A percentile compares a stretch with the other conserved stretches of the same genome.
Evolutionary conservation across 2,888 invertebrate genomes (phyloP).

Genomic region (Hydrotaea diabolus): DNA sequence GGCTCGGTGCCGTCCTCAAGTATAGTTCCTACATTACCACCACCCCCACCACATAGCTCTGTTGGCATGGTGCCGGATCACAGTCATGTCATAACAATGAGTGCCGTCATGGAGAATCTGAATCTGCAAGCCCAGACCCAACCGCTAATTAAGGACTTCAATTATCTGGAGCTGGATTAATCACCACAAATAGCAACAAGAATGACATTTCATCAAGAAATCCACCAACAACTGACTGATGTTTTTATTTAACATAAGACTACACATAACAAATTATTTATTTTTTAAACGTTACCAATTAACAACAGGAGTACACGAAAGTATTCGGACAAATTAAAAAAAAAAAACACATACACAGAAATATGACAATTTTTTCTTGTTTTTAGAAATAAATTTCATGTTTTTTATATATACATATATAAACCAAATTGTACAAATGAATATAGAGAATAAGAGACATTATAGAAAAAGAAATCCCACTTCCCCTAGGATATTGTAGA

Average conservation of each 20-base stretch:
- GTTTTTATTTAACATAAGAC: slow-evolving; percentile 20
- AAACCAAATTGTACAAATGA: slow-evolving; percentile 62
- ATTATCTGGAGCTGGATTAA: slow-evolving; percentile 73
- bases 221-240: slow-evolving; percentile 36
- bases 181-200: slow-evolving; percentile 36
- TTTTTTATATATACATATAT: too few species aligned
- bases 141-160: slow-evolving; percentile 71
- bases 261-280: slow-evolving; percentile 27
- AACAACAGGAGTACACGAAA: slow-evolving; percentile 41
- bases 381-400: slow-evolving; percentile 62
- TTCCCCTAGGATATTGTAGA: neutral
- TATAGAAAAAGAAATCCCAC: neutral
- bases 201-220: slow-evolving; percentile 49
- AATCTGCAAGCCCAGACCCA: slow-evolving; percentile 68
- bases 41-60: slow-evolving; percentile 51
- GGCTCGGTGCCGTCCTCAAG: slow-evolving; percentile 34
- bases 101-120: slow-evolving; percentile 68
- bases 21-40: slow-evolving; percentile 61
- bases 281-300: slow-evolving; percentile 50
- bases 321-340: slow-evolving; percentile 34
- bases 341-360: too few species aligned
- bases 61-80: slow-evolving; percentile 68
- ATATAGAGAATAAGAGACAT: slow-evolving; percentile 41
- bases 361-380: slow-evolving; percentile 59
- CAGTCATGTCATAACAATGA: slow-evolving; percentile 62